phyloP scores from a whole-genome alignment of 2,888 invertebrate genomes.

The Sipunculus nudus region DNA sequence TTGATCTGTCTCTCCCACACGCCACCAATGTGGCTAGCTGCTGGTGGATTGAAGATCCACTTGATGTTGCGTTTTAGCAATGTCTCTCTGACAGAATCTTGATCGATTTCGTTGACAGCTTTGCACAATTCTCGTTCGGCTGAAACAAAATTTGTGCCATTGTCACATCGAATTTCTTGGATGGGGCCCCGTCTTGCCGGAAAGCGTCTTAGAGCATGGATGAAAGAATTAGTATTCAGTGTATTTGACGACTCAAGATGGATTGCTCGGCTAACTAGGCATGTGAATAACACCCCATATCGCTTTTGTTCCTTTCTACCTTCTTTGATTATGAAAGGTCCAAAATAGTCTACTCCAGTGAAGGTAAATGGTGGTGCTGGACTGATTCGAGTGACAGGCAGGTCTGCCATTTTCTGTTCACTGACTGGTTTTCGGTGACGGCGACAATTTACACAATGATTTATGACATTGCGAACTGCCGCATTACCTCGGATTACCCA shows the following conservation, averaged over 20 bases:
- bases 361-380: conserved; percentile 42
- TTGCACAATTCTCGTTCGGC: conserved; percentile 26
- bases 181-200: conserved; percentile 28
- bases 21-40: conserved; percentile 45
- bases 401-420: conserved; percentile 57
- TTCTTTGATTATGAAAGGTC: conserved; percentile 49
- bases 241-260: conserved; percentile 45
- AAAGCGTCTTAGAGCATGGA: conserved; percentile 37
- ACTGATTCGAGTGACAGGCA: conserved; percentile 51
- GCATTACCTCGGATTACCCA: too few relatives aligned
- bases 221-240: conserved; percentile 37
- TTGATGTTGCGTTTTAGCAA: conserved; percentile 13
- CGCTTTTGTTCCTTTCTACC: conserved; percentile 47
- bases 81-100: conserved; percentile 12
- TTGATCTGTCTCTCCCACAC: conserved; percentile 46
- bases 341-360: conserved; percentile 56
- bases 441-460: too few relatives aligned
- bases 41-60: conserved; percentile 35
- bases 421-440: too few relatives aligned
- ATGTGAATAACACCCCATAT: conserved; percentile 54
- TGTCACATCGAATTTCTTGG: neutral
- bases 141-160: conserved; percentile 23
- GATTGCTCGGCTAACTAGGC: conserved; percentile 51
- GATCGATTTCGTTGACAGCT: conserved; percentile 22
- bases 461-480: too few relatives aligned